Evolutionary conservation across 1,140 invertebrate genomes (phyloP), one percentile per base, ranked within the genome.

Genomic region (Bombus breviceps): DNA sequence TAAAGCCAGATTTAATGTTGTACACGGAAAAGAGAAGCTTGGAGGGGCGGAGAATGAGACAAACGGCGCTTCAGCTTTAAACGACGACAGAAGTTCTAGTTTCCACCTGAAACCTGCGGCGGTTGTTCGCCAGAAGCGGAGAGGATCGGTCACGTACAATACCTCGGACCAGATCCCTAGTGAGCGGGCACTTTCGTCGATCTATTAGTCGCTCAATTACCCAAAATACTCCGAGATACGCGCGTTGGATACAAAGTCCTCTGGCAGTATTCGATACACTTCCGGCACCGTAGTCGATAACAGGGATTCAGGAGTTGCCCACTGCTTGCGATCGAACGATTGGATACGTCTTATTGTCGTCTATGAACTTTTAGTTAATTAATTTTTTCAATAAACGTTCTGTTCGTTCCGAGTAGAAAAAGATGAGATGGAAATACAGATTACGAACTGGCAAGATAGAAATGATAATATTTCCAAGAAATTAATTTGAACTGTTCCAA

Each of bases 181-280:
- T 79, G 73, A 83, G 41, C 47, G 57, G 32, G 39, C 82, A 89
- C 79, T 86, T 86, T 83, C 78, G 69, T 79, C 88, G 88, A 89
- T 83, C 90, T 89, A 89, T 88, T 88, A 91, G 76, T 75, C 79
- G 88, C 86, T 85, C 79, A 85, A 91, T 88, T 89, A 89, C 71
- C 77, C 83, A 75, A 84, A 82, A 83, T 88, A 88, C n/a, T 77
- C 76, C 39, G 43, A 68, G 79, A 75, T 82, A 81, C 83, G 71
- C 59, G 83, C n/a, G 32, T 57, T 22, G 83, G 69, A 57, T 81
- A 66, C 83, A 28, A 53, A 74, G 41, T 81, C 57, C 57, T 47
- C 43, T 22, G 57, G 28, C 68, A 37, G 47, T 41, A 34, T 57
- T 73, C 53, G 66, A 62, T 64, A 85, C 83, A 64, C 57, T 85